A percentile compares a stretch with the other conserved stretches of the same genome.
These are phyloP conservation scores for Dascillus cervinus DNA, from an alignment of 2,888 invertebrate genomes.

Conservation along the genomic window DNA sequence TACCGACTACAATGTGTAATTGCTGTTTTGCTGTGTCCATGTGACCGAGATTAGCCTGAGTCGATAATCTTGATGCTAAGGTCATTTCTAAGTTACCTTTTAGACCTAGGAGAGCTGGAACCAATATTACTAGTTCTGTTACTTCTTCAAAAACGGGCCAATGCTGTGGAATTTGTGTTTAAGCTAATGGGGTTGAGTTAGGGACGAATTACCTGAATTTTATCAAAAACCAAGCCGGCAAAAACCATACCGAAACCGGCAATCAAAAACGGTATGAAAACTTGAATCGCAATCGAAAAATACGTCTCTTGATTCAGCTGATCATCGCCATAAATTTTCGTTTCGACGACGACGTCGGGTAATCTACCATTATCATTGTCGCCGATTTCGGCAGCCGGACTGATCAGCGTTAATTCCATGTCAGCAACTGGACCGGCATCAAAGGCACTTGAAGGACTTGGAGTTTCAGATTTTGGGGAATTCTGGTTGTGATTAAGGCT, in stretches of 20 bases:
- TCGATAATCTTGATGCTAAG: slow-evolving; percentile 68
- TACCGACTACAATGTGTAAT: slow-evolving; percentile 61
- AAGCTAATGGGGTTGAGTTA: too few relatives aligned
- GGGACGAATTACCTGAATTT: slow-evolving; percentile 64
- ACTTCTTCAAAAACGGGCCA: slow-evolving; percentile 64
- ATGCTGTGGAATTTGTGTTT: slow-evolving; percentile 45
- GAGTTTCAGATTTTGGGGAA: slow-evolving; percentile 27
- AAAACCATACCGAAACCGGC: slow-evolving; percentile 74
- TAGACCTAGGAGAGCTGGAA: slow-evolving; percentile 68
- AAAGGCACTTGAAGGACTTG: slow-evolving; percentile 36
- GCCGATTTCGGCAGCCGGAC: slow-evolving; percentile 19
- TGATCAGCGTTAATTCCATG: slow-evolving; percentile 35
- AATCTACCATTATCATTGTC: slow-evolving; percentile 45
- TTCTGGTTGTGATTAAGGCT: slow-evolving; percentile 38
- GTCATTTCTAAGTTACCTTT: slow-evolving; percentile 84
- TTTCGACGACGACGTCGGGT: slow-evolving; percentile 50
- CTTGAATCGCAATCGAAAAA: slow-evolving; percentile 56
- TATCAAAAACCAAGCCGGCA: slow-evolving; percentile 66
- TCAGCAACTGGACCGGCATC: slow-evolving; percentile 29
- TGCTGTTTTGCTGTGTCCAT: slow-evolving; percentile 61
- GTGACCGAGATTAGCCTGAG: slow-evolving; percentile 69
- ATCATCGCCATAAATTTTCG: slow-evolving; percentile 40
- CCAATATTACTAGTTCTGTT: slow-evolving; percentile 64
- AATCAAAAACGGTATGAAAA: slow-evolving; percentile 63
- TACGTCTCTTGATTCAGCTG: slow-evolving; percentile 49